Evolutionary conservation across 2,888 invertebrate species (phyloP), one percentile per base, ranked within the genome.

Genomic region (Exocentrus adspersus): DNA sequence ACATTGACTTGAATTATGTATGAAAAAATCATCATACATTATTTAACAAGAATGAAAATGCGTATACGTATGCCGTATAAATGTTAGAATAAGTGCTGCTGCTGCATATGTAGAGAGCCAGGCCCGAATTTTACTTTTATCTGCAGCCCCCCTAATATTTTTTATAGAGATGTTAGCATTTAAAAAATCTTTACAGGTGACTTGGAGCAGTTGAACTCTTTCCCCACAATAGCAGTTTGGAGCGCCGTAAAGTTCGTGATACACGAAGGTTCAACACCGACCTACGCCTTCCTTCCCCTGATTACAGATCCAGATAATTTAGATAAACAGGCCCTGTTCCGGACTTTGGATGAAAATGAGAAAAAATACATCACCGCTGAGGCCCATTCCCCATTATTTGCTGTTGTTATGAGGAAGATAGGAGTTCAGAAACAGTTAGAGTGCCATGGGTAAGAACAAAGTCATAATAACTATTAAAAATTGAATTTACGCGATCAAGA

Each of bases 191-290:
- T 66, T 63, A 24, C 16, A 70, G 80, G 87, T 21, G 88, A 89
- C 70, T 77, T 88, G 56, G 88, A 88, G 78, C 86, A 88, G 75
- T 80, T 91, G 56, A 94, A 95, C 77, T 92, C 94, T 1, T 95
- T 95, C 77, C 92, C 94, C 16, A 92, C 94, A 46, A 95, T 95
- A 81, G 95, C 95, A 1, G 95, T 95, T 1, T 95, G 95, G 95
- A 95, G 95, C 14, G 94, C 95, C 0, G 90, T 95, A 1, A 93
- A 94, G 81, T 92, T 95, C 79, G 90, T 92, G 5, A 87, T 91
- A 16, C 90, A 91, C 67, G 87, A 87, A 58, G 85, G 86, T 43
- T 77, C 85, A 20, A 86, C 87, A 75, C 64, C 69, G 10, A 78
- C 78, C 0, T 92, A 89, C 79, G 94, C 95, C 30, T 95, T 95